phyloP scores from a whole-genome alignment of 2,113 vertebrate genomes.

The Engystomops pustulosus region DNA sequence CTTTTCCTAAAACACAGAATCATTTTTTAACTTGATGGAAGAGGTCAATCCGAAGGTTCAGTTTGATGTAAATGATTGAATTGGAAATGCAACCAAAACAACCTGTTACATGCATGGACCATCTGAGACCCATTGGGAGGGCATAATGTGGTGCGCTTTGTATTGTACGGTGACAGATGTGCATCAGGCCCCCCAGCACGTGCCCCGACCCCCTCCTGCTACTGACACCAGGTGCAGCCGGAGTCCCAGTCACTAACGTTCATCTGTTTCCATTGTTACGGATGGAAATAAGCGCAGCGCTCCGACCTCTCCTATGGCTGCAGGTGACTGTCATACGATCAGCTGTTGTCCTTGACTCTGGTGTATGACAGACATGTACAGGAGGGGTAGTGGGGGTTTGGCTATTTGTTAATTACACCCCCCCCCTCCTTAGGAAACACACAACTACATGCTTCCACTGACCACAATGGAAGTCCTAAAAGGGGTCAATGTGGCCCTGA shows the following conservation, averaged over 20 bases:
- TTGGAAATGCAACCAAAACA: neutral
- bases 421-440: neutral
- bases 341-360: conserved; percentile 91
- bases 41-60: too few species aligned
- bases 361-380: conserved; percentile 94
- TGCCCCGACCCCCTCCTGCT: conserved; percentile 76
- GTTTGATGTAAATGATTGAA: too few species aligned
- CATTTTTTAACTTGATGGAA: neutral
- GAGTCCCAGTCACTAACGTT: conserved; percentile 78
- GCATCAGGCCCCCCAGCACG: conserved; percentile 78
- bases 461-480: too few species aligned
- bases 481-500: too few species aligned
- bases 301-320: conserved; percentile 78
- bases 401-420: conserved; percentile 23
- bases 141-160: conserved; percentile 59
- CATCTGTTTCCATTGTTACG: conserved; percentile 79
- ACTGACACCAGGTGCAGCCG: conserved; percentile 91
- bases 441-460: neutral
- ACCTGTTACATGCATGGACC: conserved; percentile 14
- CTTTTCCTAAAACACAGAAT: neutral
- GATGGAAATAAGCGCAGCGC: conserved; percentile 79
- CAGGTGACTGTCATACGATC: conserved; percentile 98
- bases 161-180: conserved; percentile 85
- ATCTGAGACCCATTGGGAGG: neutral
- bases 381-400: conserved; percentile 68